These are phyloP conservation scores for Psettodes erumei DNA, from an alignment of 2,113 vertebrate genomes.

Conservation along the genomic window DNA sequence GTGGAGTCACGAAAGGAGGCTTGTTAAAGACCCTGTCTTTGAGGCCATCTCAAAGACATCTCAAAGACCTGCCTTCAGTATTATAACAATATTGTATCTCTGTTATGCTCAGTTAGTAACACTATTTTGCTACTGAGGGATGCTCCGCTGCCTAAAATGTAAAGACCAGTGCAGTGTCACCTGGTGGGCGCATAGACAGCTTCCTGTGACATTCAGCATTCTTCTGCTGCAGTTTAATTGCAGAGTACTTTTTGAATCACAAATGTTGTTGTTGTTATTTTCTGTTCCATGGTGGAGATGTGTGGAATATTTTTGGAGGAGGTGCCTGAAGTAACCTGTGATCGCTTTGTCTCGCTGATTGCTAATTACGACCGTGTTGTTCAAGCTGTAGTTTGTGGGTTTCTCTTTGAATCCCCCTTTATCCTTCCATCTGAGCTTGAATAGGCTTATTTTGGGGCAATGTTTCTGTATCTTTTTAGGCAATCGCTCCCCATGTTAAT, in stretches of 20 bases:
- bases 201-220: neutral
- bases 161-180: neutral
- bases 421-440: constrained; percentile 1
- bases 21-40: no score
- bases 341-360: constrained; percentile 25
- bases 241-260: constrained; percentile 4
- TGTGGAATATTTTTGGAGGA: neutral
- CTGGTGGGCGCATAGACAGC: neutral
- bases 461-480: constrained; percentile 11
- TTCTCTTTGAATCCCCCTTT: neutral
- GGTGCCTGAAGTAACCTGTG: constrained; percentile 20
- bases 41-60: no score
- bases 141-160: neutral
- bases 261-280: constrained; percentile 1
- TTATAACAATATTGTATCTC: neutral
- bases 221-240: constrained; percentile 22
- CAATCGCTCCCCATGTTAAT: constrained; percentile 10
- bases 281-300: neutral
- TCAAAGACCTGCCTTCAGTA: no score
- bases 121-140: neutral
- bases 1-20: no score
- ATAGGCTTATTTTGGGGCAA: constrained; percentile 28
- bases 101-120: neutral
- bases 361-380: constrained; percentile 41
- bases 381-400: neutral